These are phyloP conservation scores for Antheraea pernyi DNA, from an alignment of 1,140 invertebrate genomes.

Conservation along the genomic window DNA sequence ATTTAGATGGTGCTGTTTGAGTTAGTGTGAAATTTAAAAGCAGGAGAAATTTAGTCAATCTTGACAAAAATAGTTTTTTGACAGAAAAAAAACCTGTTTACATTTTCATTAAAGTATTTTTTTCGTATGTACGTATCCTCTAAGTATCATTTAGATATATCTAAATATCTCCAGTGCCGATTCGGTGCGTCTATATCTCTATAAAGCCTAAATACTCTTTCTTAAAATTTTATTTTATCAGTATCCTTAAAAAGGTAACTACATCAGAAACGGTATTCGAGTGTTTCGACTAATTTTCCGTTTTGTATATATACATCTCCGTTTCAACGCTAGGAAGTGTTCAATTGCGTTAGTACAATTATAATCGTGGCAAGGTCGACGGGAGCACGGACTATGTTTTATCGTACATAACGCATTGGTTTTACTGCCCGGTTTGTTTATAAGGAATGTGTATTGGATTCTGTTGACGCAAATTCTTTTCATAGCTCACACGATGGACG, in stretches of 20 bases:
- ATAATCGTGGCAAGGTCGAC: constrained; percentile 49
- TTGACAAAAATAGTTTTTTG: too few relatives aligned
- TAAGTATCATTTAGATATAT: too few relatives aligned
- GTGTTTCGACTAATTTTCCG: constrained; percentile 6
- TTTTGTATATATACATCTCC: neutral
- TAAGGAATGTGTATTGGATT: constrained; percentile 3
- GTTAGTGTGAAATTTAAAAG: too few relatives aligned
- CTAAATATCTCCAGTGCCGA: too few relatives aligned
- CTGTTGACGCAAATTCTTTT: constrained; percentile 15
- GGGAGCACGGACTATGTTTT: neutral
- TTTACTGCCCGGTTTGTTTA: constrained; percentile 1
- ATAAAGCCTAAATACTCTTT: constrained; percentile 1
- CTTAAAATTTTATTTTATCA: neutral
- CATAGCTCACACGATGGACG: constrained; percentile 7
- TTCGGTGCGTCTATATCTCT: too few relatives aligned
- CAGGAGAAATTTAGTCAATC: too few relatives aligned
- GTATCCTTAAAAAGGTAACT: neutral
- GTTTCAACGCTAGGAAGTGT: neutral
- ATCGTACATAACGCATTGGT: constrained; percentile 5
- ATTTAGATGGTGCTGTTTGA: too few relatives aligned
- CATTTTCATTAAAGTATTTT: too few relatives aligned
- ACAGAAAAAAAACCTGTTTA: too few relatives aligned
- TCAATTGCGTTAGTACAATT: constrained; percentile 48
- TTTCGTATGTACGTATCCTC: too few relatives aligned
- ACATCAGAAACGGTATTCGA: neutral